Percentiles rank a stretch among this genome's conserved stretches.
These are phyloP conservation scores for Tenodera sinensis DNA, from an alignment of 2,888 invertebrate species.

Conservation along the genomic window DNA sequence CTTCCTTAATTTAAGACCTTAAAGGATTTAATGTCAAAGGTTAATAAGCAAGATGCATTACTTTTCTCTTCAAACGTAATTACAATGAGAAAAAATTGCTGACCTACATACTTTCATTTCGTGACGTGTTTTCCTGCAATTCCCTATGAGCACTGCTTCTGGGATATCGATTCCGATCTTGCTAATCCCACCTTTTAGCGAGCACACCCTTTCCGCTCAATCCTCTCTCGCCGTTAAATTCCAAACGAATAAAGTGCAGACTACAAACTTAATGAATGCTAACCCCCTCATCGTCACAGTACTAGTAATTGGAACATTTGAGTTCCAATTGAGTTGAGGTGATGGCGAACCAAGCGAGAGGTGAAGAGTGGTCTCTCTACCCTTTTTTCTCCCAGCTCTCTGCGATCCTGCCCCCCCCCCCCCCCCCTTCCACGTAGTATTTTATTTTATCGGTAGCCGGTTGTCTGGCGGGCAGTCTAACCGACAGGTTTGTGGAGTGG, in stretches of 20 bases:
- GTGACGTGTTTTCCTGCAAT: background rate
- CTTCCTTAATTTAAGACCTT: too few relatives aligned
- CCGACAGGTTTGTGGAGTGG: background rate
- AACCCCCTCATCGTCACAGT: background rate
- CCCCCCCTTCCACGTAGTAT: background rate
- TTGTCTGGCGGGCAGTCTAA: background rate
- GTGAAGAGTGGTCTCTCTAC: background rate
- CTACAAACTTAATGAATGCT: constrained; percentile 9
- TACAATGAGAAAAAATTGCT: background rate
- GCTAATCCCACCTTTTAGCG: background rate
- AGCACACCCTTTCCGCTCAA: background rate
- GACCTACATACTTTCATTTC: background rate
- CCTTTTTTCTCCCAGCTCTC: background rate
- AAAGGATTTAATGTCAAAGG: background rate
- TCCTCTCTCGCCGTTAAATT: constrained; percentile 3
- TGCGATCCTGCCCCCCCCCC: background rate
- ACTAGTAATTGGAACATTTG: constrained; percentile 15
- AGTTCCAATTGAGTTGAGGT: constrained; percentile 17
- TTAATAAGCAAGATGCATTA: background rate
- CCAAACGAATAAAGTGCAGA: constrained; percentile 8
- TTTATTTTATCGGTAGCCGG: constrained; percentile 9
- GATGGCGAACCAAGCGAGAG: background rate
- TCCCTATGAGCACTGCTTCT: background rate
- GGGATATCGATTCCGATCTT: background rate
- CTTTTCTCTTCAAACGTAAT: background rate